Conservation (phyloP, 2,888 invertebrate species). For the Linnaemya tessellans region DNA sequence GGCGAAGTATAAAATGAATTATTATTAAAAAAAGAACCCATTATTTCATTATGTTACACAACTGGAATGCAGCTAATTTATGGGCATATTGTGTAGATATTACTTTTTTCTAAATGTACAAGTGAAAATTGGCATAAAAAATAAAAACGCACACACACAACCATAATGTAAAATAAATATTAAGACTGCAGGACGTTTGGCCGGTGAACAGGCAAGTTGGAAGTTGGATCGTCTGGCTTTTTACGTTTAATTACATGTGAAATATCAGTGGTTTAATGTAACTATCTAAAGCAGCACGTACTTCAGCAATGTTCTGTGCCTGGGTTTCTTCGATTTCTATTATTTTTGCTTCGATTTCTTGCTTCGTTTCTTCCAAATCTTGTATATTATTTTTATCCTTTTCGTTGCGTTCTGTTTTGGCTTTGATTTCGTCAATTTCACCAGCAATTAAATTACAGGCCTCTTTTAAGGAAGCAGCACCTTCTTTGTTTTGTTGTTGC, state of each 20-base stretch:
- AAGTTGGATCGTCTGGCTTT: conserved; percentile 85
- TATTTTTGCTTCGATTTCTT: conserved; percentile 95
- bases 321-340: conserved; percentile 92
- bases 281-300: conserved; percentile 80
- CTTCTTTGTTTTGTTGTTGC: conserved; percentile 85
- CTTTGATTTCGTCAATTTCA: conserved; percentile 86
- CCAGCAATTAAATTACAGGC: conserved; percentile 87
- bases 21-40: too few relatives aligned
- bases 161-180: conserved; percentile 33
- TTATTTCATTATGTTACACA: conserved; percentile 57
- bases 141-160: neutral
- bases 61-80: conserved; percentile 71
- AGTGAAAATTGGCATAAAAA: conserved; percentile 39
- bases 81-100: conserved; percentile 51
- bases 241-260: conserved; percentile 92
- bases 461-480: conserved; percentile 89
- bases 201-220: conserved; percentile 83
- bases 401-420: conserved; percentile 85
- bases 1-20: too few relatives aligned
- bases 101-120: conserved; percentile 47
- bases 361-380: conserved; percentile 91
- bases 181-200: conserved; percentile 85
- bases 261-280: conserved; percentile 86
- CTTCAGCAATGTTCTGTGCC: conserved; percentile 84
- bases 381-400: conserved; percentile 85